Conservation (phyloP, 2,888 invertebrate genomes). For the Diploptera punctata region DNA sequence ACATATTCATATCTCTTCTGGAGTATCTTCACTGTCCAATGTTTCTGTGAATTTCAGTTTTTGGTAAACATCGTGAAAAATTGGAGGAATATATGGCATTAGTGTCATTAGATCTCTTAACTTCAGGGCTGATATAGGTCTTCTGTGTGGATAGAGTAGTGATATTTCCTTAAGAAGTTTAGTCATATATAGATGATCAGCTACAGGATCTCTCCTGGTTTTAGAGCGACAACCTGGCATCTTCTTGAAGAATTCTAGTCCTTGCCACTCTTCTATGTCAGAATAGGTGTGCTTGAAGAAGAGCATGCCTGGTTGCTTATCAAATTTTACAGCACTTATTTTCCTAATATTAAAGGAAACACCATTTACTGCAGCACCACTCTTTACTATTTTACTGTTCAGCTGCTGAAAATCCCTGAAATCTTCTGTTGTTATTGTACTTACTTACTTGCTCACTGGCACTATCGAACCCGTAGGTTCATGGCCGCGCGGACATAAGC, state of each 20-base stretch:
- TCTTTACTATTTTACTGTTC: conserved; percentile 20
- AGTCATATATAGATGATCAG: conserved; percentile 3
- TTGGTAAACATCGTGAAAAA: conserved; percentile 11
- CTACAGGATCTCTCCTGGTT: background rate
- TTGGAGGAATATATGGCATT: conserved; percentile 17
- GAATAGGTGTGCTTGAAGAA: conserved; percentile 15
- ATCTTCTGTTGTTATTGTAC: no score
- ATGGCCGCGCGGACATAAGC: no score
- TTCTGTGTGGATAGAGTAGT: background rate
- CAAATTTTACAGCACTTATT: conserved; percentile 15
- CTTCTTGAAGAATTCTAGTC: background rate
- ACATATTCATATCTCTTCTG: no score
- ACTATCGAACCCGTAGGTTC: no score
- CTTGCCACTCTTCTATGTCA: conserved; percentile 1
- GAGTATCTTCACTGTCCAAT: background rate
- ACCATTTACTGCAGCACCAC: conserved; percentile 21
- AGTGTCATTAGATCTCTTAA: background rate
- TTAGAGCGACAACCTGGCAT: no score
- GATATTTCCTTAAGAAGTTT: conserved; percentile 4
- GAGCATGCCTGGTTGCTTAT: conserved; percentile 20
- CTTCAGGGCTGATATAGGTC: conserved; percentile 13
- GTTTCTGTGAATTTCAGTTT: conserved; percentile 12
- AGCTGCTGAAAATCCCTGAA: conserved; percentile 1
- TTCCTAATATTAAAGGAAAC: conserved; percentile 3
- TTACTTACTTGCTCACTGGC: no score